phyloP scores from a whole-genome alignment of 2,888 invertebrate species.

The Buathra laborator region DNA sequence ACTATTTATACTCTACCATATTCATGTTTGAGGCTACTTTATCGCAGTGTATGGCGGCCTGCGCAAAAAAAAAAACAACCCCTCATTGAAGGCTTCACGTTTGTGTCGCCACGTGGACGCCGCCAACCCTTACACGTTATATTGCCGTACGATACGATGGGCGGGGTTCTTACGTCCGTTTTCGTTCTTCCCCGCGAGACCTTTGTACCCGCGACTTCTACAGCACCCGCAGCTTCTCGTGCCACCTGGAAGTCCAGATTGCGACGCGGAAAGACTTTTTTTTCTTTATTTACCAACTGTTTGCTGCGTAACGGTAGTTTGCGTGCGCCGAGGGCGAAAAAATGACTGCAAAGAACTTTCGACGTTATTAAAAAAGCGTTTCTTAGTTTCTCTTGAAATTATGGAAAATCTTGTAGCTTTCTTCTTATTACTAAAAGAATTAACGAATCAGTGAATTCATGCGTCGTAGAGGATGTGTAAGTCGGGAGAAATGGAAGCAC shows the following conservation, averaged over 20 bases:
- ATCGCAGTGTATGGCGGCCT: constrained; percentile 7
- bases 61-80: constrained; percentile 55
- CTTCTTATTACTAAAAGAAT: not conserved
- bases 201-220: constrained; percentile 73
- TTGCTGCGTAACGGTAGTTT: constrained; percentile 56
- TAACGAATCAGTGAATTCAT: not conserved
- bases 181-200: constrained; percentile 72
- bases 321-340: not conserved
- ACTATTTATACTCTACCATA: not conserved
- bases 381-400: not conserved
- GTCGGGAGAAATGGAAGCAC: constrained; percentile 43
- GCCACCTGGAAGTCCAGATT: constrained; percentile 79
- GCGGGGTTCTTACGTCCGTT: constrained; percentile 80
- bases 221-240: constrained; percentile 39
- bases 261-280: constrained; percentile 64
- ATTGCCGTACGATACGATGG: constrained; percentile 81
- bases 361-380: not conserved
- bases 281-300: constrained; percentile 32
- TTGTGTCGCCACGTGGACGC: constrained; percentile 76
- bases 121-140: constrained; percentile 81
- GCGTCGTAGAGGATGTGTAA: not conserved
- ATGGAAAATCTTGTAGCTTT: not conserved
- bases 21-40: not conserved
- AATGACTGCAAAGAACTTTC: not conserved
- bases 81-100: constrained; percentile 31